Evolutionary conservation across 30 jellyfish, hydroid and myxozoan genomes (phyloP).

Genomic region (Clytia hemisphaerica): DNA sequence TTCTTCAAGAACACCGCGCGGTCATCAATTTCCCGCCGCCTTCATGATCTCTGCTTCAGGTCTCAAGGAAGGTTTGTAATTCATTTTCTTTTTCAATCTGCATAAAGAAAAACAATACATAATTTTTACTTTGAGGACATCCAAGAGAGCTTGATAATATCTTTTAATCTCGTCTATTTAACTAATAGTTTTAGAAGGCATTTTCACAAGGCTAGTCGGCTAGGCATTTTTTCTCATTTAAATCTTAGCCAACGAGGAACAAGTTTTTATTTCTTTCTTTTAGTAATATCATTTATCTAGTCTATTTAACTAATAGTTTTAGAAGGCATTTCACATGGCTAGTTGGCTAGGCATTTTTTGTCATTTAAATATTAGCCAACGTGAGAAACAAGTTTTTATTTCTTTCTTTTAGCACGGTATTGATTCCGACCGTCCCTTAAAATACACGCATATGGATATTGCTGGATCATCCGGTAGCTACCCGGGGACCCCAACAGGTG

Average conservation of each 20-base stretch:
- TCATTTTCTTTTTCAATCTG: no score
- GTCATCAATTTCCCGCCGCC: constrained; percentile 99
- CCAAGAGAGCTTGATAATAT: neutral
- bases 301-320: no score
- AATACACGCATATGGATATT: constrained; percentile 86
- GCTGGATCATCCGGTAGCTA: constrained; percentile 96
- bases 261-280: neutral
- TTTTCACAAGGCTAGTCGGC: no score
- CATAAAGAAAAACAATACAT: no score
- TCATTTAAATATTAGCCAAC: neutral
- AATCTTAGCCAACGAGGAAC: neutral
- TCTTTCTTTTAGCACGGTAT: constrained; percentile 44
- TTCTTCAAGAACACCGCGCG: constrained; percentile 83
- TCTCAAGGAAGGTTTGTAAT: constrained; percentile 65
- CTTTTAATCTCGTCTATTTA: neutral
- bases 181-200: neutral
- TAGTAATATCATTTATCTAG: no score
- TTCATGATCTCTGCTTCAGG: constrained; percentile 78
- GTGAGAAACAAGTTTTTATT: neutral
- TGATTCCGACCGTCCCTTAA: constrained; percentile 43
- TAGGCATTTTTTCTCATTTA: neutral
- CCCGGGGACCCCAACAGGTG: constrained; percentile 90
- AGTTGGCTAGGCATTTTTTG: neutral
- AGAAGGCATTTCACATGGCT: no score
- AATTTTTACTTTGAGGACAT: no score